These are phyloP conservation scores for Protosalanx chinensis DNA, from an alignment of 2,797 vertebrate species.

Conservation along the genomic window DNA sequence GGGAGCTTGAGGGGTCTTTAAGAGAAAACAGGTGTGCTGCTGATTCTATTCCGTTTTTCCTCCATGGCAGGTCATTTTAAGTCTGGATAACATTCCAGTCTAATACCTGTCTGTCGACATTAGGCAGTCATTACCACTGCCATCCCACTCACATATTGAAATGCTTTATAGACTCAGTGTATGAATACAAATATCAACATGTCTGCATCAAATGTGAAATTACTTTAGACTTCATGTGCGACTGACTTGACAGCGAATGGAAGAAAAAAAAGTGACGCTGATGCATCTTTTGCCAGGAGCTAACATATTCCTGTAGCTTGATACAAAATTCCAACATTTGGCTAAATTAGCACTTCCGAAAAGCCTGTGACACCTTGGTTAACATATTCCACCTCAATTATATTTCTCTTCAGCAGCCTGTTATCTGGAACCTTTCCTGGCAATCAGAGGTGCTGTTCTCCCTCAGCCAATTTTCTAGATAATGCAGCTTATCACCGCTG, in stretches of 20 bases:
- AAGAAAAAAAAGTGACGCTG: conserved; percentile 76
- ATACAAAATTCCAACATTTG: conserved; percentile 94
- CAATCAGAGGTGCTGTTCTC: conserved; percentile 99
- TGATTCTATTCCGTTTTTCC: conserved; percentile 12
- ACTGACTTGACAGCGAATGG: conserved; percentile 78
- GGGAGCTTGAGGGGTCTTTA: conserved; percentile 16
- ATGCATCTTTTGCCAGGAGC: conserved; percentile 82
- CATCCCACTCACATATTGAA: conserved; percentile 70
- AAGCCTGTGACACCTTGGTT: conserved; percentile 97
- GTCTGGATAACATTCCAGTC: neutral
- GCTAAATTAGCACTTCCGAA: conserved; percentile 94
- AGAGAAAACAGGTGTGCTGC: conserved; percentile 16
- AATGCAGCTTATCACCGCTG: conserved; percentile 99
- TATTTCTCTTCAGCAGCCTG: conserved; percentile 98
- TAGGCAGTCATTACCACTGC: conserved; percentile 70
- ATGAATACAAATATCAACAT: conserved; percentile 88
- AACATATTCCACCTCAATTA: conserved; percentile 99
- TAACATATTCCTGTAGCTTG: conserved; percentile 83
- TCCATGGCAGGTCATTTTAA: conserved; percentile 9
- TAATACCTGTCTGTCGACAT: conserved; percentile 42
- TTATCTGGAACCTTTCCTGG: conserved; percentile 99
- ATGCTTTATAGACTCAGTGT: conserved; percentile 77
- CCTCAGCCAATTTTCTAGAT: conserved; percentile 99
- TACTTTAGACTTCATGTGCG: conserved; percentile 82
- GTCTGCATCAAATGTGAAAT: conserved; percentile 77